Evolutionary conservation across 2,888 invertebrate species (phyloP).

Genomic region (Mesochorus sp.): DNA sequence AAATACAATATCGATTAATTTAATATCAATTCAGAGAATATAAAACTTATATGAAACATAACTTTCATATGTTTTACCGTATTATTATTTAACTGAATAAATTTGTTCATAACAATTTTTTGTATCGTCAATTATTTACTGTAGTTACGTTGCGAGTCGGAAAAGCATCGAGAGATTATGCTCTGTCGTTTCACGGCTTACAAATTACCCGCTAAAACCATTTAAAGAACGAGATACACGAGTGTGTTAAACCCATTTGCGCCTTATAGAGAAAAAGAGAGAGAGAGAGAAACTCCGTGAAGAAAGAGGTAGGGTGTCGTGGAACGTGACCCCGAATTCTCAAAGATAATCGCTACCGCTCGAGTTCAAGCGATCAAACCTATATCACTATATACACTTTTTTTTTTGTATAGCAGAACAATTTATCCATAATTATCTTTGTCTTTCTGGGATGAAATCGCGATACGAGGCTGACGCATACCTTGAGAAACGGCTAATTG

Average conservation of each 20-base stretch:
- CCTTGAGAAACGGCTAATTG: constrained; percentile 43
- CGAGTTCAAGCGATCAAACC: not conserved
- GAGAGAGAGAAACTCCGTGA: not conserved
- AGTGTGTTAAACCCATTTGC: constrained; percentile 47
- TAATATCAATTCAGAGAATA: too few relatives aligned
- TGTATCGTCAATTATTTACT: not conserved
- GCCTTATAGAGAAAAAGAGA: not conserved
- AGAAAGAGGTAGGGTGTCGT: not conserved
- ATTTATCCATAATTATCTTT: constrained; percentile 26
- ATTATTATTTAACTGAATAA: too few relatives aligned
- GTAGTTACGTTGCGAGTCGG: not conserved
- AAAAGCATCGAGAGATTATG: not conserved
- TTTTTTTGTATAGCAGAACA: constrained; percentile 11
- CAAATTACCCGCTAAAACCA: constrained; percentile 41
- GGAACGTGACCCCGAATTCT: constrained; percentile 65
- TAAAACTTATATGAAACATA: too few relatives aligned
- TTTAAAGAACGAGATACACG: constrained; percentile 35
- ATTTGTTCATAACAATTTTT: too few relatives aligned
- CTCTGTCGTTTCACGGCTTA: not conserved
- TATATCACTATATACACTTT: constrained; percentile 12
- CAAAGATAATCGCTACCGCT: constrained; percentile 44
- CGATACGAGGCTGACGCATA: constrained; percentile 23
- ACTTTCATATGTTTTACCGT: too few relatives aligned
- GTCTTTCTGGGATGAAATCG: constrained; percentile 7
- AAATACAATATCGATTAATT: too few relatives aligned